Conservation (phyloP, 2,888 invertebrate species). For the Autographa gamma region DNA sequence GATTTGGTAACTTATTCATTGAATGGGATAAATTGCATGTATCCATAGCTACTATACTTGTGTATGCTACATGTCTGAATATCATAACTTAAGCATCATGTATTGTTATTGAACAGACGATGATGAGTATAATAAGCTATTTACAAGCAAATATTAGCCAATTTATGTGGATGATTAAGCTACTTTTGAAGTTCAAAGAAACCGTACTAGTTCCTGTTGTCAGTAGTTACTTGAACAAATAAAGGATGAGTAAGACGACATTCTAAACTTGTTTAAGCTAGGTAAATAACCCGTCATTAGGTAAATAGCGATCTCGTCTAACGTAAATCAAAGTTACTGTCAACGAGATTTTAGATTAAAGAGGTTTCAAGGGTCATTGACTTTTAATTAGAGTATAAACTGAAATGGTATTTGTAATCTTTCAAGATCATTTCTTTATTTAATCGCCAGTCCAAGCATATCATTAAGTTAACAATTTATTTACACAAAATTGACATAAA, state of each 20-base stretch:
- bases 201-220: background rate
- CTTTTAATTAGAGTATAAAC: background rate
- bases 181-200: background rate
- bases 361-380: constrained; percentile 13
- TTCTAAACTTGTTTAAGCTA: constrained; percentile 1
- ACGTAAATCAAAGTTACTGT: background rate
- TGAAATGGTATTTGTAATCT: no score
- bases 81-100: no score
- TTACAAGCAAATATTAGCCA: background rate
- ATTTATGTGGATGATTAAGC: background rate
- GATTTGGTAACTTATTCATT: background rate
- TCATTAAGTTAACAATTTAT: no score
- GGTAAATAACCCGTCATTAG: background rate
- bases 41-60: background rate
- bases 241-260: background rate
- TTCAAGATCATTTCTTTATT: no score
- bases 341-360: constrained; percentile 8
- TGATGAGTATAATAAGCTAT: background rate
- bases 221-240: background rate
- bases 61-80: background rate
- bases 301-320: background rate
- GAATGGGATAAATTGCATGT: background rate
- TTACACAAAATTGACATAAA: no score
- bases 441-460: no score
- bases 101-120: background rate